Evolutionary conservation across 2,113 vertebrate genomes (phyloP).

Genomic region (Pelusios castaneus): DNA sequence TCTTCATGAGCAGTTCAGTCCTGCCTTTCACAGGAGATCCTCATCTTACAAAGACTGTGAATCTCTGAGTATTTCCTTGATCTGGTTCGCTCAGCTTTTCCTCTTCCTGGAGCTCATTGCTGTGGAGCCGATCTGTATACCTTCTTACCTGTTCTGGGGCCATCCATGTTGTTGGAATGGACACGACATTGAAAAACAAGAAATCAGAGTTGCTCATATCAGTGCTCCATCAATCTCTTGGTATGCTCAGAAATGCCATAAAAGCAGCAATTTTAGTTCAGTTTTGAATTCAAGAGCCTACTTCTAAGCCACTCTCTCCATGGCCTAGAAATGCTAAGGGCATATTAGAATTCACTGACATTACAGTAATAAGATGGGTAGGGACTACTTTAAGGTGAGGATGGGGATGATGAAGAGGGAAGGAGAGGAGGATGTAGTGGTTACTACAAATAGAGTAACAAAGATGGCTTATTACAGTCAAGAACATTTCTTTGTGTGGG

Average conservation of each 20-base stretch:
- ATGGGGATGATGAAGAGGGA: background rate
- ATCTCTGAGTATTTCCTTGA: background rate
- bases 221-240: background rate
- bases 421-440: background rate
- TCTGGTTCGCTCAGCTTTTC: background rate
- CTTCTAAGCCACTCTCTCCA: background rate
- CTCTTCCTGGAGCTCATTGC: background rate
- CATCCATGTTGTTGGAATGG: background rate
- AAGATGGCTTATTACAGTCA: background rate
- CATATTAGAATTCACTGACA: rapidly evolving
- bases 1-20: background rate
- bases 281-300: background rate
- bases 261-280: background rate
- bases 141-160: background rate
- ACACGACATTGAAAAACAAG: background rate
- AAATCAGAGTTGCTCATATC: background rate
- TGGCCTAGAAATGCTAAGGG: background rate
- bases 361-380: background rate
- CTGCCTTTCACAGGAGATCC: background rate
- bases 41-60: background rate
- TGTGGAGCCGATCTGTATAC: background rate
- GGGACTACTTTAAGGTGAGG: background rate
- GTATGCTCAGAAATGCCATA: background rate
- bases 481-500: conserved; percentile 1
- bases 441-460: conserved; percentile 4